Base-by-base conservation (phyloP, 2,888 invertebrate genomes). In the Leucoma salicis region DNA sequence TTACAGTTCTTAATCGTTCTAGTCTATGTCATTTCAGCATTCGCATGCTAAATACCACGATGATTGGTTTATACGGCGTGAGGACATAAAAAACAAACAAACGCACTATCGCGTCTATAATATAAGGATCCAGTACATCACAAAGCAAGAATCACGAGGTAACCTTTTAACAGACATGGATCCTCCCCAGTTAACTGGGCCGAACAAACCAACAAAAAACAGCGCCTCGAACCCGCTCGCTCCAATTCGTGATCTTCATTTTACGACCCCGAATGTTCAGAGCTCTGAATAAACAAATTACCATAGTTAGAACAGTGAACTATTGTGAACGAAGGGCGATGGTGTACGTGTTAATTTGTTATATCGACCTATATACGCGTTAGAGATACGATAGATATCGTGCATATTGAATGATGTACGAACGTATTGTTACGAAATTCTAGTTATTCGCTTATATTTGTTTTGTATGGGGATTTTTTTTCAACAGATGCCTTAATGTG, bases 301-400 rank as follows among this genome's bases (percentile, higher is more conserved):
- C 58, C 65, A 55, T 51, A 49, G 58, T 63, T 63, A 58, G 66
- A 74, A 76, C 75, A 76, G 76, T 73, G 58, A 42, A 13, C 50
- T 50, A 62, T 70, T 76, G 72, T 70, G 53, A 39, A 25, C 40
- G 63, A 56, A 59, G 58, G 56, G 57, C 63, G 58, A 57, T 66
- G 63, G 57, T 58, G 53, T 53, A 64, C 57, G 67, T 70, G 76
- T 62, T 75, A 74, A 74, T 67, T 69, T 57, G 64, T 74, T 57
- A 56, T 56, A 61, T 49, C 53, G 63, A 56, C 66, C 63, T 55
- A 53, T 48, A 54, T 48, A 31, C 34, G 4, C 14, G 51, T 35
- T 50, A 57, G 57, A 56, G 60, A 61, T 63, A 45, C 46, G 27
- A 16, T 35, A 35, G 48, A 63, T 61, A 52, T 37, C 37, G 27